Conservation (phyloP, 2,113 vertebrate genomes). For the Pleuronectes platessa region DNA sequence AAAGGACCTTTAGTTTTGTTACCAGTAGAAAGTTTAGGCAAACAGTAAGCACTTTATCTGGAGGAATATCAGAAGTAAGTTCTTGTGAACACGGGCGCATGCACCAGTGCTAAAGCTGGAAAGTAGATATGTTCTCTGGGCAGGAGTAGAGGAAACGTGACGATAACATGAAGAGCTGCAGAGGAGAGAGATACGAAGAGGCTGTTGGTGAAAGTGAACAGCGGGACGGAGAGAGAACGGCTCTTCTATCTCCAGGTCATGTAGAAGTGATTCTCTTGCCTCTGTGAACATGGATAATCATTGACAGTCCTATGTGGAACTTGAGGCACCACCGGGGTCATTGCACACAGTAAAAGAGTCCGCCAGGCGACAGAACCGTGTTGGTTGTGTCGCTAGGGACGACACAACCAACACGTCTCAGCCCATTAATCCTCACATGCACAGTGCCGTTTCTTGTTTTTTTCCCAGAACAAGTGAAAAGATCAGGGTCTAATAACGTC, state of each 20-base stretch:
- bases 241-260: conserved; percentile 22
- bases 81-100: neutral
- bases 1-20: too few species aligned
- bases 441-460: neutral
- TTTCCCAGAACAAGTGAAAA: neutral
- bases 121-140: neutral
- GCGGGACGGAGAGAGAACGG: conserved; percentile 34
- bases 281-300: conserved; percentile 54
- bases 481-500: neutral
- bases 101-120: neutral
- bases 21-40: too few species aligned
- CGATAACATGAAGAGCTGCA: conserved; percentile 25
- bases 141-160: neutral
- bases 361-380: too few species aligned
- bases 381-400: too few species aligned
- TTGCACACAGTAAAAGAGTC: too few species aligned
- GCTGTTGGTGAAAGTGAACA: neutral
- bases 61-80: neutral
- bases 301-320: conserved; percentile 26
- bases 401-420: too few species aligned
- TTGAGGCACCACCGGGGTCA: conserved; percentile 12
- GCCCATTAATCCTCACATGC: too few species aligned
- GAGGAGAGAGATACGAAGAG: neutral
- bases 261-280: conserved; percentile 8
- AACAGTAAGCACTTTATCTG: neutral